phyloP scores from a whole-genome alignment of 2,113 vertebrate genomes.

The Ammodytes marinus region DNA sequence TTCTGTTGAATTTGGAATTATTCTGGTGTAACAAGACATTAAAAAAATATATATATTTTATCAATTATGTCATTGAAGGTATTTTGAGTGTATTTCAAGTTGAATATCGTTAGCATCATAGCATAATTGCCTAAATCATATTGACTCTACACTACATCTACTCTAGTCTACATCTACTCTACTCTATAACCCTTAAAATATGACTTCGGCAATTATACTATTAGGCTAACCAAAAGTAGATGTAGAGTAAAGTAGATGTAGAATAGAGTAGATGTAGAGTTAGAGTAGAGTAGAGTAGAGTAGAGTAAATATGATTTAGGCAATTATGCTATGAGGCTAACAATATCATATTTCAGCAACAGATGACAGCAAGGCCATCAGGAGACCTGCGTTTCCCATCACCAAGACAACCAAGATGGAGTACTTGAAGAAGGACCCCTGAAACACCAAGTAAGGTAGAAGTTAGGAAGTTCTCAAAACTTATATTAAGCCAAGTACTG shows the following conservation, averaged over 20 bases:
- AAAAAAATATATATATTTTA: background rate
- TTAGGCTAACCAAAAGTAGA: no score
- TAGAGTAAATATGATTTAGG: no score
- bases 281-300: no score
- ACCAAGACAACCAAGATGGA: constrained; percentile 18
- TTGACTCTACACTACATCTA: no score
- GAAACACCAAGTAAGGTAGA: constrained; percentile 8
- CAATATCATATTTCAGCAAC: constrained; percentile 25
- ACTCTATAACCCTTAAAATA: no score
- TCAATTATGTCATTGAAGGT: background rate
- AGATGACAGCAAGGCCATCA: constrained; percentile 4
- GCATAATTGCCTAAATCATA: no score
- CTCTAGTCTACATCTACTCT: no score
- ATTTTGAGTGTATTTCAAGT: background rate
- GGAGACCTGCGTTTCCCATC: constrained; percentile 38
- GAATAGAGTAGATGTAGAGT: no score
- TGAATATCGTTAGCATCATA: no score
- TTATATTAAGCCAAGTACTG: background rate
- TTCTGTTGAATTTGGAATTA: background rate
- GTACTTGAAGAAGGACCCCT: constrained; percentile 20
- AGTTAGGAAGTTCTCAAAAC: background rate
- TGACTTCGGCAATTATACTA: no score
- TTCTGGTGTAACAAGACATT: background rate
- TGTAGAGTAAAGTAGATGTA: no score
- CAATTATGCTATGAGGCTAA: background rate